phyloP scores from a whole-genome alignment of 2,113 vertebrate species.

The Opisthocomus hoazin region DNA sequence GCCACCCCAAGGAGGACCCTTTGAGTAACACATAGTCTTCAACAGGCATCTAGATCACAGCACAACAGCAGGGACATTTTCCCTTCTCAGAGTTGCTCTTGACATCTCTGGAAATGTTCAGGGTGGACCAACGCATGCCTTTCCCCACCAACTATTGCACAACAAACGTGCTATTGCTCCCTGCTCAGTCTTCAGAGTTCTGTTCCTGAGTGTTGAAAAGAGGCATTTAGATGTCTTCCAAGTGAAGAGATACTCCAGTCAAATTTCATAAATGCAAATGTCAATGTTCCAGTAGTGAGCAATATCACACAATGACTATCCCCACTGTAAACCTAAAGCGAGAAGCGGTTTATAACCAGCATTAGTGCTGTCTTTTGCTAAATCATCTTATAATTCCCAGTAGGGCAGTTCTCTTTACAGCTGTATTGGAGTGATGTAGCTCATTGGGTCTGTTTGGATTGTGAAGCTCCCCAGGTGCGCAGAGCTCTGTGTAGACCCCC shows the following conservation, averaged over 20 bases:
- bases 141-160: neutral
- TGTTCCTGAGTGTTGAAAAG: neutral
- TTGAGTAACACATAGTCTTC: neutral
- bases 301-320: neutral
- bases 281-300: neutral
- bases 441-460: neutral
- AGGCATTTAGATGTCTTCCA: neutral
- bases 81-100: neutral
- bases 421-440: neutral
- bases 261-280: neutral
- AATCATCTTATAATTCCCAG: neutral
- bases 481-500: neutral
- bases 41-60: neutral
- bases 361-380: neutral
- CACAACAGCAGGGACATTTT: neutral
- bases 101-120: neutral
- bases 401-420: neutral
- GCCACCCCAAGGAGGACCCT: neutral
- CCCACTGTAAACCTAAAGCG: neutral
- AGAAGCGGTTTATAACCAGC: neutral
- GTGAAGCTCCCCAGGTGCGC: neutral
- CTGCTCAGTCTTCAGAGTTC: neutral
- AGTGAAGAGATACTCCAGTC: neutral
- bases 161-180: neutral
- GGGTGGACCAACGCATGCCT: rapidly evolving